phyloP scores from a whole-genome alignment of 2,797 vertebrate species.

The Anomalospiza imberbis region DNA sequence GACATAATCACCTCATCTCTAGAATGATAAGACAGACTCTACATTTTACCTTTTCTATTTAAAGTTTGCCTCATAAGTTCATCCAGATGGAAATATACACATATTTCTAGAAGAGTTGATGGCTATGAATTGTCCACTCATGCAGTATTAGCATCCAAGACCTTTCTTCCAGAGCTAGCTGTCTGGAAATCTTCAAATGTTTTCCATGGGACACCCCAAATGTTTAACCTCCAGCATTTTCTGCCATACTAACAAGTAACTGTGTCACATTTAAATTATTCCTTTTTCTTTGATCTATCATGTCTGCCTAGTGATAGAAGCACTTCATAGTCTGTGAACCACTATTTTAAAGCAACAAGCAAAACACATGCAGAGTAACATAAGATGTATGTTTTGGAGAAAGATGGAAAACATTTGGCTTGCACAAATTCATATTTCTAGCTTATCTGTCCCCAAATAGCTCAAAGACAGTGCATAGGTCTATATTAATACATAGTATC shows the following conservation, averaged over 20 bases:
- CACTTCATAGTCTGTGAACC: background rate
- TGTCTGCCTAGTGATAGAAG: background rate
- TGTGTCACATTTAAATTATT: background rate
- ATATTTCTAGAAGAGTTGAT: background rate
- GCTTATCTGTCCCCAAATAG: background rate
- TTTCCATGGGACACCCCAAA: background rate
- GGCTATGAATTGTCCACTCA: background rate
- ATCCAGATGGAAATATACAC: background rate
- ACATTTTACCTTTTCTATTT: background rate
- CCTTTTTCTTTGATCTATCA: background rate
- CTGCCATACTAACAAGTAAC: background rate
- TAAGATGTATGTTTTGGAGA: background rate
- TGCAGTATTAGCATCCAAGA: background rate
- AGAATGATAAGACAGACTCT: background rate
- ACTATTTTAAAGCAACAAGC: background rate
- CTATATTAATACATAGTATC: background rate
- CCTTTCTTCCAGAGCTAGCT: background rate
- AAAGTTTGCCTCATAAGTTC: background rate
- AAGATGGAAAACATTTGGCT: background rate
- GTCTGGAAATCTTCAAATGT: background rate
- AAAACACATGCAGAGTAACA: background rate
- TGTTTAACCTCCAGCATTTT: background rate
- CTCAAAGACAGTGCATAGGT: background rate
- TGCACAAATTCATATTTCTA: background rate
- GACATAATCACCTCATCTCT: background rate